Base-by-base conservation (phyloP, 2,888 invertebrate genomes). In the Zootermopsis nevadensis region DNA sequence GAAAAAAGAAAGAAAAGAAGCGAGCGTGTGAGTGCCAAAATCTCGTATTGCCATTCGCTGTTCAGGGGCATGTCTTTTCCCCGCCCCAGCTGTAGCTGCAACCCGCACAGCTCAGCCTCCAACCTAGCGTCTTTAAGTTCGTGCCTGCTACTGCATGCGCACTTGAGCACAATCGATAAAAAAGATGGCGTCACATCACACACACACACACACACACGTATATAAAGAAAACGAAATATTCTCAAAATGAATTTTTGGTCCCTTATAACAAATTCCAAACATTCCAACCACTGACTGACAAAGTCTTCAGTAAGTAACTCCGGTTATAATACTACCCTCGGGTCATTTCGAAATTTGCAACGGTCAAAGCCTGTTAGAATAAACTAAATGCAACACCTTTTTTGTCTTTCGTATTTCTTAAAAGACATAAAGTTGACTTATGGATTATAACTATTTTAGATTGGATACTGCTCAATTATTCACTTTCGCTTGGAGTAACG, bases 11-110 rank as follows among this genome's bases (percentile, higher is more conserved):
- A 38, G 8, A 74, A 22, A 35, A n/a, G n/a, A n/a, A n/a, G n/a
- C n/a, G 30, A 19, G 31, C 2, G n/a, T 60, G 60, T 12, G n/a
- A 60, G 60, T 60, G 60, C 60, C 60, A 60, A 69, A 38, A 74
- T 74, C 74, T 74, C 74, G 74, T 74, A 33, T 42, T 74, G 74
- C 74, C n/a, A 74, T 74, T 74, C 74, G 74, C 74, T 38, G 74
- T 22, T 69, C 69, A 33, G 1, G 33, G 33, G 69, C 69, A 69
- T 19, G 69, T 69, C 69, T 69, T 38, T n/a, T 74, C 74, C 38
- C 74, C 74, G 74, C 74, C 74, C 74, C 74, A 15, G 38, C 24
- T n/a, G n/a, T n/a, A n/a, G 24, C 74, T 74, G 74, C 74, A 74
- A 74, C 42, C 74, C 74, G 74, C 31, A 38, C 74, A 74, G 38